Evolutionary conservation across 2,113 vertebrate species (phyloP), one percentile per base, ranked within the genome.

Genomic region (Sminthopsis crassicaudata): DNA sequence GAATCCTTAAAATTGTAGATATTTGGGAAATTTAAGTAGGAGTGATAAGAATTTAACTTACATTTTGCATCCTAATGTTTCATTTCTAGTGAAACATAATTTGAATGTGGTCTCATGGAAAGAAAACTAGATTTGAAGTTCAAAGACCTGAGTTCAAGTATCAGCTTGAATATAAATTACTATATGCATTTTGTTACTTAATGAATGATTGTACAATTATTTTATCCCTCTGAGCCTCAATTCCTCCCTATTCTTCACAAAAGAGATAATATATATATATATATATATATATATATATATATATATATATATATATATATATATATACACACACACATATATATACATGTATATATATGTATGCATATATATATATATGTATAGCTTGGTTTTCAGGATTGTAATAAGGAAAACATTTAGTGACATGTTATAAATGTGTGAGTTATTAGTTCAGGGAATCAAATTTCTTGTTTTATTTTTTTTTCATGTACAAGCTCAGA

Each of bases 401-500:
- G n/a, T 50, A 89, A 16, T 30, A 42, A 84, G 67, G n/a, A 84
- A 84, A 84, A 42, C 19, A 42, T 84, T 76, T 19, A 42, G 7
- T 84, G 19, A 84, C 42, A 42, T 84, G 3, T 42, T 84, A 22
- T 84, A 84, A 23, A 84, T 23, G 6, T 84, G 36, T 84, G 16
- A 67, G 14, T 42, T 76, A 42, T 84, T 84, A 53, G 22, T 53
- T 26, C n/a, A 55, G 23, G 22, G 3, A 89, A 36, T 53, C 19
- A 22, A 54, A 53, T 92, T 96, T 97, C 93, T 53, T 76, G n/a
- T 93, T 94, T 91, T 8, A 76, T 90, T 16, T 91, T 90, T 16
- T 91, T 96, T 91, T 42, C 94, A 46, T 50, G 12, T 91, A 92
- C 91, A 42, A 93, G 0, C 94, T 57, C 92, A 84, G 53, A 50